Conservation (phyloP, 2,888 invertebrate genomes). For the Neoaliturus tenellus region DNA sequence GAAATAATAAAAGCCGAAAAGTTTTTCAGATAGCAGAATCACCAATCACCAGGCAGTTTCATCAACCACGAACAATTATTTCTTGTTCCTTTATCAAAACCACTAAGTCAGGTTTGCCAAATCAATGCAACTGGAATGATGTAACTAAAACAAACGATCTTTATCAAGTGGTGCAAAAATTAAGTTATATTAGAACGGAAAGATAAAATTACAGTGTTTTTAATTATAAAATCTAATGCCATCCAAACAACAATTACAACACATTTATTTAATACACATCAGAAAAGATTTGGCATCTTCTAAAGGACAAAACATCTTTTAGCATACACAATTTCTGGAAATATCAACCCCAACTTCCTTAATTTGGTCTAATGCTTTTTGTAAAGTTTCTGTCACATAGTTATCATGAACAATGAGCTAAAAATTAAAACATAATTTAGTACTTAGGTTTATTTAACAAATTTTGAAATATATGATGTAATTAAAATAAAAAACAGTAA, state of each 20-base stretch:
- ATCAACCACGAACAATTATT: neutral
- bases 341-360: neutral
- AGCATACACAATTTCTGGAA: neutral
- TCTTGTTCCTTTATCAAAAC: neutral
- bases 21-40: too few species aligned
- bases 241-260: slow-evolving; percentile 6
- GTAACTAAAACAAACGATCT: neutral
- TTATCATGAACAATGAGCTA: too few species aligned
- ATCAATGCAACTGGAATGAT: slow-evolving; percentile 23
- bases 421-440: too few species aligned
- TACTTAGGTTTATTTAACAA: too few species aligned
- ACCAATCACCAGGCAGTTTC: neutral
- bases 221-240: neutral
- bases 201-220: neutral
- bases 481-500: too few species aligned
- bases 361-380: too few species aligned
- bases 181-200: neutral
- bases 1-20: too few species aligned
- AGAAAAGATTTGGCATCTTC: slow-evolving; percentile 9
- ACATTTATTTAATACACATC: neutral
- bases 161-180: slow-evolving; percentile 1
- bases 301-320: neutral
- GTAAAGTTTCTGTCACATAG: too few species aligned
- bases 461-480: too few species aligned
- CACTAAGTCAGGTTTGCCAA: neutral